Evolutionary conservation across 2,797 vertebrate genomes (phyloP), one percentile per base, ranked within the genome.

Genomic region (Natrix natrix): DNA sequence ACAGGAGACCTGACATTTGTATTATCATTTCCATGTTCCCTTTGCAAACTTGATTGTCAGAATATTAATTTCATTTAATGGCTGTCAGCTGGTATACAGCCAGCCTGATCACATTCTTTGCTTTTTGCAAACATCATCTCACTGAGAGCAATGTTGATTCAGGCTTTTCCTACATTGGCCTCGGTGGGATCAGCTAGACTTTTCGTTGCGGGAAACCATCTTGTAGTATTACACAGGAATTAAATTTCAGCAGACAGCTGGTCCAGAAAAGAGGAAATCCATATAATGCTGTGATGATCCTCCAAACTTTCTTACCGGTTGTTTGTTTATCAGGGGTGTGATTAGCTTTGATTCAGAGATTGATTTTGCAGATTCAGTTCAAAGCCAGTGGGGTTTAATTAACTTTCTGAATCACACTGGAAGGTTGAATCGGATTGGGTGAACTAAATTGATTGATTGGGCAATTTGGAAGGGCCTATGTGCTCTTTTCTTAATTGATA

Each of bases 181-280:
- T 83, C 78, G 24, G 90, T 93, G 93, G 90, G 83, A 94, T 32
- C 37, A 92, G 66, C 90, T 88, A 93, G 17, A 92, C 48, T 37
- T 74, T 74, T 74, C 22, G 92, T 87, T 93, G 87, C 91, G 93
- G 92, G 17, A 74, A 96, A 94, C 91, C 91, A 91, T 93, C 92
- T 92, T 94, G 63, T 89, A 78, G 91, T 87, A 6, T 91, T 95
- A 88, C 48, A 32, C 20, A 63, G 59, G 63, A 93, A 91, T 92
- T 87, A 78, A 94, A 61, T 90, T 86, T 74, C 61, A 52, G 32
- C 48, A 86, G 86, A 28, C 56, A 91, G 28, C 88, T 90, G 92
- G 57, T 93, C 66, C 48, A 86, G 61, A 63, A 0, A 13, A 93
- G 66, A 91, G 28, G 20, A 92, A 92, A 93, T 86, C 90, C 92